Conservation (phyloP, 1,140 invertebrate genomes). For the Ostrea denselamellosa region DNA sequence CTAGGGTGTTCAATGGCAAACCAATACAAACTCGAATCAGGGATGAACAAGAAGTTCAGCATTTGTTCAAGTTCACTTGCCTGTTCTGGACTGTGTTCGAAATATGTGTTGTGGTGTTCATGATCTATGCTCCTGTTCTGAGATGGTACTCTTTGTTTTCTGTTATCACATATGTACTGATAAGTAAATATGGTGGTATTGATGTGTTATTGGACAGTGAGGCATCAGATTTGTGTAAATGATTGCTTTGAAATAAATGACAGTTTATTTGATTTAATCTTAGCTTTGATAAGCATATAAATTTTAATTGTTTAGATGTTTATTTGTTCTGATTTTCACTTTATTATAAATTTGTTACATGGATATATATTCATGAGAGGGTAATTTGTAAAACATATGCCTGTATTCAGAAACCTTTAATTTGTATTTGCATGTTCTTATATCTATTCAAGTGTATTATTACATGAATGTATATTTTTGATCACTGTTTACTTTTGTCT, state of each 20-base stretch:
- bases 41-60: conserved; percentile 47
- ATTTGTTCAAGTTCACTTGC: conserved; percentile 48
- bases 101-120: conserved; percentile 42
- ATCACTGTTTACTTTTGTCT: no score
- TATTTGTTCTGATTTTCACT: no score
- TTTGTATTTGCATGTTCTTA: no score
- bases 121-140: conserved; percentile 51
- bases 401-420: no score
- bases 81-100: conserved; percentile 54
- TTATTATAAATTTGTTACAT: no score
- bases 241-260: not conserved
- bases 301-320: no score
- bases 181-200: conserved; percentile 53
- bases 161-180: conserved; percentile 43
- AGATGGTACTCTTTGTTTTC: conserved; percentile 50
- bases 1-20: conserved; percentile 40
- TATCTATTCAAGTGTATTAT: no score
- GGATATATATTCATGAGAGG: no score
- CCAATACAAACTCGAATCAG: conserved; percentile 27
- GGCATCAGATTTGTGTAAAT: conserved; percentile 34
- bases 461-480: no score
- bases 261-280: no score
- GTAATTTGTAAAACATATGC: no score
- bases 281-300: no score
- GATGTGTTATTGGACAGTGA: conserved; percentile 44